Evolutionary conservation across 2,888 invertebrate species (phyloP).

Genomic region (Brenthis hecate): DNA sequence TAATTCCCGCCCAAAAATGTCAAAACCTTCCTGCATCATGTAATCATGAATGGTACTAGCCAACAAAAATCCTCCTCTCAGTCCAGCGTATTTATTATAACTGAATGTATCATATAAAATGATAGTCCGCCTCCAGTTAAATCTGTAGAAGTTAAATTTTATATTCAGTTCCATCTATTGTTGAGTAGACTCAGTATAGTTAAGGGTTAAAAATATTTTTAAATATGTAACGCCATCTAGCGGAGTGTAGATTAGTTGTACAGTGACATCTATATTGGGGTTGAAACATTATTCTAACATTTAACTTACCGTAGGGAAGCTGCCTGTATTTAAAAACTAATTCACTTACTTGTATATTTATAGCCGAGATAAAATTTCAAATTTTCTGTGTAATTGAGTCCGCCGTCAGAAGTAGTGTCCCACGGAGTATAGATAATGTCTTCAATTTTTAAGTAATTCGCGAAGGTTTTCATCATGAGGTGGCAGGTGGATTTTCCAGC

Average conservation of each 20-base stretch:
- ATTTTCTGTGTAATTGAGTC: slow-evolving; percentile 82
- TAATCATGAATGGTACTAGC: slow-evolving; percentile 87
- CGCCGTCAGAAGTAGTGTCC: slow-evolving; percentile 83
- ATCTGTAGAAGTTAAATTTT: slow-evolving; percentile 72
- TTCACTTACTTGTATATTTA: slow-evolving; percentile 87
- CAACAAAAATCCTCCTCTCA: slow-evolving; percentile 88
- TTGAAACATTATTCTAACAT: background rate
- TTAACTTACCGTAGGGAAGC: background rate
- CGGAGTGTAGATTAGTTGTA: background rate
- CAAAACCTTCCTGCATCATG: slow-evolving; percentile 62
- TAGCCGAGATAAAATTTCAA: slow-evolving; percentile 85
- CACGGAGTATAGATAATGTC: slow-evolving; percentile 80
- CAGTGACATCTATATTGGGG: background rate
- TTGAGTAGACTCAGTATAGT: background rate
- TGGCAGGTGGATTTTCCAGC: slow-evolving; percentile 88
- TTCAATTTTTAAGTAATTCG: slow-evolving; percentile 79
- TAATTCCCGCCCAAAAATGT: slow-evolving; percentile 64
- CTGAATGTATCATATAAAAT: slow-evolving; percentile 90
- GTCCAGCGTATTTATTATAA: slow-evolving; percentile 85
- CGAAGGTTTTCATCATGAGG: slow-evolving; percentile 87
- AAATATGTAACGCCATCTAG: background rate
- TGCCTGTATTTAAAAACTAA: background rate
- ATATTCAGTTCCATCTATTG: slow-evolving; percentile 41
- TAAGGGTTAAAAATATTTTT: background rate
- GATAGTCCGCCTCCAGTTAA: slow-evolving; percentile 87